Evolutionary conservation across 2,113 vertebrate species (phyloP).

Genomic region (Oxyura jamaicensis): DNA sequence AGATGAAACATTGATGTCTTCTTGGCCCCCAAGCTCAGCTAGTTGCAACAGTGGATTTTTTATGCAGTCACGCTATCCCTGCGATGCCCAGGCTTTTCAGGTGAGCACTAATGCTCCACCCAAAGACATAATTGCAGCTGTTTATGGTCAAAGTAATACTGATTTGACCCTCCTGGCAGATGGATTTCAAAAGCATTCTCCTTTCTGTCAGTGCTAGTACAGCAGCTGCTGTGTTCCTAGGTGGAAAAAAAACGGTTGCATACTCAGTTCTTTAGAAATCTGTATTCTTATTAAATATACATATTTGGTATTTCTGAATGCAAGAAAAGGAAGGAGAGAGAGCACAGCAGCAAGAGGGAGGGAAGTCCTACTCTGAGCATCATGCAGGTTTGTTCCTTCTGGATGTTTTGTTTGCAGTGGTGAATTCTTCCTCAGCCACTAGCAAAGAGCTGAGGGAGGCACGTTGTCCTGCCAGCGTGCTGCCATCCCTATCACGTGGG

Average conservation of each 20-base stretch:
- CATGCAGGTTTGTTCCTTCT: background rate
- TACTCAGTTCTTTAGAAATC: background rate
- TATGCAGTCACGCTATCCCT: constrained; percentile 12
- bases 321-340: background rate
- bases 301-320: constrained; percentile 1
- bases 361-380: background rate
- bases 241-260: background rate
- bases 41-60: background rate
- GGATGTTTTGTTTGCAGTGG: background rate
- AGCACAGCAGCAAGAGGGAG: background rate
- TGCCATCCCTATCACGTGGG: background rate
- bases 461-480: background rate
- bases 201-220: background rate
- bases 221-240: background rate
- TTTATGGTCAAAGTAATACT: constrained; percentile 11
- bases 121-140: background rate
- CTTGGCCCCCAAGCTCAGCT: background rate
- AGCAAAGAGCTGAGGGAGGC: background rate
- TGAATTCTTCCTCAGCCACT: background rate
- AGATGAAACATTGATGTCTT: constrained; percentile 47
- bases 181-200: background rate
- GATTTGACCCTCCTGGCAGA: background rate
- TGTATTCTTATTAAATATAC: constrained; percentile 41
- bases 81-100: background rate
- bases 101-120: constrained; percentile 15